Conservation (phyloP, 2,888 invertebrate genomes). For the Philhelius pedissequus region DNA sequence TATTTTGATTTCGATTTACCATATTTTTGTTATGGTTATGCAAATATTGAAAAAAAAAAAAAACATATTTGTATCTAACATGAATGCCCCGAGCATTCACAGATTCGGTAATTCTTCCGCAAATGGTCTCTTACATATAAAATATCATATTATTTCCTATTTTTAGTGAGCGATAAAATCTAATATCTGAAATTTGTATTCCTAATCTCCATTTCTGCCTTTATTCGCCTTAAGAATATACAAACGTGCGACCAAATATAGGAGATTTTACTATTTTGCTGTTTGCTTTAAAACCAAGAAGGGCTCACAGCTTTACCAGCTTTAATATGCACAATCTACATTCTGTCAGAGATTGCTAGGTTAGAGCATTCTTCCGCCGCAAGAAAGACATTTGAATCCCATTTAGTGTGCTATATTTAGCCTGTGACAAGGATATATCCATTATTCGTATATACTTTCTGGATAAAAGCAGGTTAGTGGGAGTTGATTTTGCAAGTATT, state of each 20-base stretch:
- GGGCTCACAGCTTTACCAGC: background rate
- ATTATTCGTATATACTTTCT: background rate
- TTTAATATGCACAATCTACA: conserved; percentile 23
- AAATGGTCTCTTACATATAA: background rate
- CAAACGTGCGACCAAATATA: background rate
- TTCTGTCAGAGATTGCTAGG: background rate
- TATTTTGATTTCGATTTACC: background rate
- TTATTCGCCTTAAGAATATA: background rate
- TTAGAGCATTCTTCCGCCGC: background rate
- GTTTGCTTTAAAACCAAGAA: background rate
- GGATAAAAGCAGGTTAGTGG: background rate
- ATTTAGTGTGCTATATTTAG: conserved; percentile 21
- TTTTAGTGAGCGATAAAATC: background rate
- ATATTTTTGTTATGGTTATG: background rate
- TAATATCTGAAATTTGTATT: background rate
- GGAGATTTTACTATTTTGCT: background rate
- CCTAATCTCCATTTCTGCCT: background rate
- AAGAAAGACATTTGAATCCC: conserved; percentile 43
- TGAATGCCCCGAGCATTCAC: background rate
- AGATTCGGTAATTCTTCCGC: background rate
- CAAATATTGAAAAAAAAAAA: background rate
- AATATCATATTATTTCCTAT: background rate
- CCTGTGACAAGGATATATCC: conserved; percentile 18
- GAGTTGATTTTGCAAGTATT: conserved; percentile 22
- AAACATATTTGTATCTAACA: background rate